These are phyloP conservation scores for Dasyprocta punctata DNA, from an alignment of 2,113 vertebrate species.

Conservation along the genomic window DNA sequence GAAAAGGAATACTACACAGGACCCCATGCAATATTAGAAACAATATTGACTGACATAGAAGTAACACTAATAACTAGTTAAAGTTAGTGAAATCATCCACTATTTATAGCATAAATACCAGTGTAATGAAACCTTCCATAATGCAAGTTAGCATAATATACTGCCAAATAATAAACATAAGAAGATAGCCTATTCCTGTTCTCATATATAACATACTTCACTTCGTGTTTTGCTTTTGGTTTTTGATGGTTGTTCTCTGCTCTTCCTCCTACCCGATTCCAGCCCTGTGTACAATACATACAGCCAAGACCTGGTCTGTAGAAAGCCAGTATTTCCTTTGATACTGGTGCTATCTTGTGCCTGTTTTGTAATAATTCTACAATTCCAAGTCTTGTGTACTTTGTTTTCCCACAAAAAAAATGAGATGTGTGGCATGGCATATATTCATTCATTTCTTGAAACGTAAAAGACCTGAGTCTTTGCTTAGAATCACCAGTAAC, in stretches of 20 bases:
- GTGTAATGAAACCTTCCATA: not conserved
- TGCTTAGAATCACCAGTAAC: not conserved
- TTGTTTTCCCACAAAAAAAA: conserved; percentile 21
- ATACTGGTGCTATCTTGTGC: not conserved
- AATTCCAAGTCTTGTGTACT: not conserved
- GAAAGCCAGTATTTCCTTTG: not conserved
- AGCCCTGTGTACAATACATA: not conserved
- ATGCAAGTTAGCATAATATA: not conserved
- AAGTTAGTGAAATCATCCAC: not conserved
- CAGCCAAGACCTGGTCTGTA: not conserved
- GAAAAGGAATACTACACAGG: not conserved
- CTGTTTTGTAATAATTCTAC: not conserved
- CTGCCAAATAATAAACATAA: not conserved
- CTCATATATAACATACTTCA: not conserved
- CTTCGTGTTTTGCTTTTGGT: not conserved
- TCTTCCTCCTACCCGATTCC: not conserved
- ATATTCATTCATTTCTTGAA: conserved; percentile 11
- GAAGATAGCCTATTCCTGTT: not conserved
- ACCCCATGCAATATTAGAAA: not conserved
- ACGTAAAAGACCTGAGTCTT: not conserved
- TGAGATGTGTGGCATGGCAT: not conserved
- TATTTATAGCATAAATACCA: not conserved
- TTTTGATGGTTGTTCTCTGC: not conserved
- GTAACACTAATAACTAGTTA: not conserved
- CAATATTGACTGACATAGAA: not conserved